Conservation (phyloP, 1,140 invertebrate genomes). For the Chironomus striatipennis region DNA sequence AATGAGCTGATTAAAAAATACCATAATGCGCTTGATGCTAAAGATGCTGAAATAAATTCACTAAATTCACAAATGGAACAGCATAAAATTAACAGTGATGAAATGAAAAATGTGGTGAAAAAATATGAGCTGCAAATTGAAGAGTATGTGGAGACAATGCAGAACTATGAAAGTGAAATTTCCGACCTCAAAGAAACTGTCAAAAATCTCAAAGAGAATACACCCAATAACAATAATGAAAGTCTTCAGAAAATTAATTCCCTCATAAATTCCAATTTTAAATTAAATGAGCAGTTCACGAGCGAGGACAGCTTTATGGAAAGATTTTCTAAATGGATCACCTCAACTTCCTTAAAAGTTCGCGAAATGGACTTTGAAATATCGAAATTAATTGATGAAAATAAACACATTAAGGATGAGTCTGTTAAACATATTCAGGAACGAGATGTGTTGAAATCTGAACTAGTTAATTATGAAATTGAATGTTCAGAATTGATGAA, state of each 20-base stretch:
- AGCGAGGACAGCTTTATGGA: not conserved
- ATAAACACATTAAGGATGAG: constrained; percentile 27
- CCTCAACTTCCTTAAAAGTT: not conserved
- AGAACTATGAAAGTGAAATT: not conserved
- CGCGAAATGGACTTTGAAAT: constrained; percentile 21
- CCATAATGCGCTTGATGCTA: not conserved
- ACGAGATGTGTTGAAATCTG: constrained; percentile 48
- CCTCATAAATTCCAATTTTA: not conserved
- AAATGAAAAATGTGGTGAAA: not conserved
- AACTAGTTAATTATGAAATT: constrained; percentile 50
- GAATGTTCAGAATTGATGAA: constrained; percentile 55
- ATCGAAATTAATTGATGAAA: constrained; percentile 19
- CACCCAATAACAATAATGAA: not conserved
- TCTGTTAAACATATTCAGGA: constrained; percentile 36
- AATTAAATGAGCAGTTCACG: not conserved
- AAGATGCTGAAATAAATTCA: not conserved
- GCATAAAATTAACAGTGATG: not conserved
- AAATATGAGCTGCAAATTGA: constrained; percentile 7
- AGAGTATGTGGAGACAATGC: not conserved
- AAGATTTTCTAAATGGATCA: not conserved
- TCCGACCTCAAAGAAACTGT: not conserved
- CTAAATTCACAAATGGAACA: constrained; percentile 26
- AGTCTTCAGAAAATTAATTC: not conserved
- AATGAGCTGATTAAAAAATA: constrained; percentile 14
- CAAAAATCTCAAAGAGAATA: not conserved